Conservation (phyloP, 2,888 invertebrate species). For the Macaria liturata region DNA sequence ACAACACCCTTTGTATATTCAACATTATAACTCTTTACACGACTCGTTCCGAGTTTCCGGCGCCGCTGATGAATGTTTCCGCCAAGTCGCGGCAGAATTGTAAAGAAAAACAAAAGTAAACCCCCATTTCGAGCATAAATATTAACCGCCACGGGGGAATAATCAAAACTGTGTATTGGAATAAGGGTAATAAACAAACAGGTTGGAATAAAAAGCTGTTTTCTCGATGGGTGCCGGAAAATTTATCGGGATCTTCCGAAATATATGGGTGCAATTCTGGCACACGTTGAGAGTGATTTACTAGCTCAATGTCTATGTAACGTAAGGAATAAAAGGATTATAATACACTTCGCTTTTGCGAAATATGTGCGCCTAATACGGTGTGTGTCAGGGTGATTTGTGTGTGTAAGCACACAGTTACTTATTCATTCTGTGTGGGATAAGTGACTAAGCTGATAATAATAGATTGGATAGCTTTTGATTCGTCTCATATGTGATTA, state of each 20-base stretch:
- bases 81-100: conserved; percentile 29
- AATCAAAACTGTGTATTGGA: conserved; percentile 53
- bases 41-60: conserved; percentile 18
- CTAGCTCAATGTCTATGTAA: conserved; percentile 55
- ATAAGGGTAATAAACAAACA: conserved; percentile 62
- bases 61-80: conserved; percentile 13
- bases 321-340: conserved; percentile 62
- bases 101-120: conserved; percentile 40
- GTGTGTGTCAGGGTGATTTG: conserved; percentile 14
- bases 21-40: conserved; percentile 18
- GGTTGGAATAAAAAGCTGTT: conserved; percentile 68
- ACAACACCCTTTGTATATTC: conserved; percentile 26
- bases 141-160: conserved; percentile 35
- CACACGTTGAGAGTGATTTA: conserved; percentile 61
- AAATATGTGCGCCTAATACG: conserved; percentile 17
- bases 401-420: conserved; percentile 32
- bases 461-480: too few species aligned
- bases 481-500: too few species aligned
- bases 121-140: conserved; percentile 44
- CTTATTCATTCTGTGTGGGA: too few species aligned
- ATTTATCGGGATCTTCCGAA: conserved; percentile 69
- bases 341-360: conserved; percentile 34
- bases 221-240: conserved; percentile 57
- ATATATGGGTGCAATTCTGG: conserved; percentile 64
- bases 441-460: too few species aligned